Conservation (phyloP, 2,113 vertebrate species). For the Rhinopomastus cyanomelas region DNA sequence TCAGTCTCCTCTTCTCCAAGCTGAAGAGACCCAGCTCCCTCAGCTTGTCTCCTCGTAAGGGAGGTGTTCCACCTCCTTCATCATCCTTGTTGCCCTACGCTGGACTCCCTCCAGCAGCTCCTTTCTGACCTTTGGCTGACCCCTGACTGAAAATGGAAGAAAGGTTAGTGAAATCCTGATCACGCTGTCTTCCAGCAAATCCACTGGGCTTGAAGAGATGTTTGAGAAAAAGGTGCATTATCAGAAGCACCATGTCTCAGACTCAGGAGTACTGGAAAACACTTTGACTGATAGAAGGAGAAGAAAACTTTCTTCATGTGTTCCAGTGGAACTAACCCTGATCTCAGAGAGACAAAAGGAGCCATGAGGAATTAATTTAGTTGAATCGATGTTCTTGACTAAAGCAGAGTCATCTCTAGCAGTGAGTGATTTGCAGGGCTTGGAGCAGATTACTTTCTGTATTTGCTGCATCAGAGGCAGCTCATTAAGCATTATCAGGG, state of each 20-base stretch:
- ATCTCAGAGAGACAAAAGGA: not conserved
- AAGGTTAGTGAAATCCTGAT: not conserved
- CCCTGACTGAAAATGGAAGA: not conserved
- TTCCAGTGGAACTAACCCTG: not conserved
- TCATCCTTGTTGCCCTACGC: too few species aligned
- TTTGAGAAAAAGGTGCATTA: not conserved
- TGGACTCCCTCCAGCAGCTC: too few species aligned
- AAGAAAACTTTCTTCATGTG: not conserved
- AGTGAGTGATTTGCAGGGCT: not conserved
- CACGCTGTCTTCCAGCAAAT: not conserved
- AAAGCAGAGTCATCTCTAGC: not conserved
- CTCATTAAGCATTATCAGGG: not conserved
- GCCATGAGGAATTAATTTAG: slow-evolving; percentile 30
- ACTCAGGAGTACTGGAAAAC: not conserved
- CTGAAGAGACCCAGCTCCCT: too few species aligned
- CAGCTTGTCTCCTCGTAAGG: too few species aligned
- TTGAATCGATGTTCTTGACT: slow-evolving; percentile 11
- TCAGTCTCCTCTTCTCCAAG: too few species aligned
- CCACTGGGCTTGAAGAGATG: not conserved
- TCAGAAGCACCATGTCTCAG: not conserved
- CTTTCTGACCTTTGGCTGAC: not conserved
- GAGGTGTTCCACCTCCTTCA: too few species aligned
- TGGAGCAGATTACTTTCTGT: not conserved
- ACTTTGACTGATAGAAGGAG: not conserved
- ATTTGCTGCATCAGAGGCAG: not conserved